Evolutionary conservation across 64 coral and sea anemone species (phyloP), one percentile per base, ranked within the genome.

Genomic region (Actinia tenebrosa): DNA sequence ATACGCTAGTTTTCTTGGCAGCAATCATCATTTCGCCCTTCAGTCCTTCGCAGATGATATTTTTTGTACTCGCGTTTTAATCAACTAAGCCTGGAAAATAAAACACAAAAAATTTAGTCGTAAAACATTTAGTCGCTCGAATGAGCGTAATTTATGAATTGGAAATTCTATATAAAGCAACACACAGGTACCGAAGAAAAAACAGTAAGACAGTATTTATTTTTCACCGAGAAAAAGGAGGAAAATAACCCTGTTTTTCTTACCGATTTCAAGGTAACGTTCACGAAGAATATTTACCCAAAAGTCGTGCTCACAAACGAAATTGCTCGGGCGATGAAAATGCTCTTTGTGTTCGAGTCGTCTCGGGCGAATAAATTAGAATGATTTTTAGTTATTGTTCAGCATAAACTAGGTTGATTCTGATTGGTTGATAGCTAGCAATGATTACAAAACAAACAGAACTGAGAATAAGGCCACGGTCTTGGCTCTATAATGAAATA

Each of bases 311-410:
- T 50, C 17, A 20, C 79, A 18, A 81, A 50, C 22, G 3, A 81
- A 81, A 53, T 50, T 81, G 44, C 4, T 81, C 45, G 45, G 44
- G 50, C 43, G 43, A 60, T 22, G 30, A 44, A 85, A 85, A 61
- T 85, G 18, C 26, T 23, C n/a, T 85, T 64, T 85, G 53, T 85
- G 80, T 55, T 1, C 26, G 52, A 85, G 27, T 85, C 83, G 10
- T 54, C 23, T 60, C 83, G 30, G 43, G 16, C 22, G 83, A 59
- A 85, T 85, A 85, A 53, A 85, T 85, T 85, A 85, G 46, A 85
- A 44, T 54, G 83, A 85, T 19, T 85, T 85, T 85, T 37, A 56
- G 56, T 85, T 85, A 85, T 85, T 85, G 79, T 81, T 45, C 50
- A 50, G 79, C 50, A 23, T 54, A 22, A 26, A 62, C 50, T 85